Conservation (phyloP, 2,797 vertebrate species). For the Myotis daubentonii region DNA sequence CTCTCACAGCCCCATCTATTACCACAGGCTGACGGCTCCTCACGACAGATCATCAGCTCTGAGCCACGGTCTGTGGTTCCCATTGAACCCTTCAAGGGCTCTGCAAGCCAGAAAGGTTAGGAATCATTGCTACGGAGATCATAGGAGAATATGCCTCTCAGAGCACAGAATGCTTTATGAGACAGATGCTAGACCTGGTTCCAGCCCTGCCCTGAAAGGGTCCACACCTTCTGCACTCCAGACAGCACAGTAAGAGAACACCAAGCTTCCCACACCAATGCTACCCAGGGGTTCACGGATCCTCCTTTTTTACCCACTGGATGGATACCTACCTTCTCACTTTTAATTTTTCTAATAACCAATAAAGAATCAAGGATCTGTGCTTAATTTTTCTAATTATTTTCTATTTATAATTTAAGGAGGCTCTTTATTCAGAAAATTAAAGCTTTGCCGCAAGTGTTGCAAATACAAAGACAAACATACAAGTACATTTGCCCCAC, state of each 20-base stretch:
- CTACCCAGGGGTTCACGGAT: background rate
- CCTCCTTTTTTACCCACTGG: background rate
- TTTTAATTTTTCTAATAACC: background rate
- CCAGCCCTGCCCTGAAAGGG: background rate
- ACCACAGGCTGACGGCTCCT: background rate
- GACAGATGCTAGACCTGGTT: background rate
- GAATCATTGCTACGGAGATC: background rate
- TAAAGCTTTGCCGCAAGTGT: background rate
- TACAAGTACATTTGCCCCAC: background rate
- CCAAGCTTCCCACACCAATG: background rate
- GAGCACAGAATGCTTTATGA: background rate
- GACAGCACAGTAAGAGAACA: background rate
- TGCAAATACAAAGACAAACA: background rate
- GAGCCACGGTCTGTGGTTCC: background rate
- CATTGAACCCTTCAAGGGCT: background rate
- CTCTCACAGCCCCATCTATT: background rate
- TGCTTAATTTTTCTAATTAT: background rate
- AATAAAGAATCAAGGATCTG: background rate
- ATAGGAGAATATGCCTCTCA: background rate
- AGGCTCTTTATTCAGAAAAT: background rate
- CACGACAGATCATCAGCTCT: background rate
- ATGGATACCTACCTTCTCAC: background rate
- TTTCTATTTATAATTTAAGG: slow-evolving; percentile 4
- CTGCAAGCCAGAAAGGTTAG: background rate
- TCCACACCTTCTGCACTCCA: background rate